Evolutionary conservation across 2,113 vertebrate species (phyloP).

Genomic region (Oreochromis tanganicae): DNA sequence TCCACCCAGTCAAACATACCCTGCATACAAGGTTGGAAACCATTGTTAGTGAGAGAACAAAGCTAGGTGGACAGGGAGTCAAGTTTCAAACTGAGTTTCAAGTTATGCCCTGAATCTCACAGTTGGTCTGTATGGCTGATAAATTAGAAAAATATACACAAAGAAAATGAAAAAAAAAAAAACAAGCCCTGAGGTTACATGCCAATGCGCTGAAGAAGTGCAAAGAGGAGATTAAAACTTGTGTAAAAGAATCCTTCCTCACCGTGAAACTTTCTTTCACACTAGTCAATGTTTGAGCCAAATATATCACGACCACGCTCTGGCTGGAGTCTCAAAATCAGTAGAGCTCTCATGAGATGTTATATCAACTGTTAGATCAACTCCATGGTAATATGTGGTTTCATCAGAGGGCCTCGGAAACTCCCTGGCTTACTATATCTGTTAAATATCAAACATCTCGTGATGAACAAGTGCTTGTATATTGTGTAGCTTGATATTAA

Average conservation of each 20-base stretch:
- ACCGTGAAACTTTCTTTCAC: not conserved
- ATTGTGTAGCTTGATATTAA: not conserved
- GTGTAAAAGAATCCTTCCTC: not conserved
- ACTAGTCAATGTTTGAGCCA: not conserved
- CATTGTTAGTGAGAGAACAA: constrained; percentile 33
- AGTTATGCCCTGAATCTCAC: not conserved
- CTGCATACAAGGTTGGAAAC: constrained; percentile 60
- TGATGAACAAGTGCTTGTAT: not conserved
- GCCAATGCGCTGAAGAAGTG: not conserved
- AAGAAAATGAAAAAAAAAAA: not conserved
- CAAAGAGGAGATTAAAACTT: not conserved
- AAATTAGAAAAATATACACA: not conserved
- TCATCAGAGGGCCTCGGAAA: not conserved
- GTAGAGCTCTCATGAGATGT: constrained; percentile 8
- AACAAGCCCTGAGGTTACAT: not conserved
- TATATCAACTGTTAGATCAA: not conserved
- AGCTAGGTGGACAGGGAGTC: not conserved
- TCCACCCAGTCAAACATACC: constrained; percentile 98
- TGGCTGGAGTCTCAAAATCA: constrained; percentile 1
- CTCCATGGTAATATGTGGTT: not conserved
- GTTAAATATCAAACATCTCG: not conserved
- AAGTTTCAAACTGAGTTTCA: constrained; percentile 19
- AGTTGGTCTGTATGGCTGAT: not conserved
- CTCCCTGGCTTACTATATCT: not conserved
- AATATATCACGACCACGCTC: not conserved